A percentile compares a stretch with the other conserved stretches of the same genome.
Evolutionary conservation across 2,797 vertebrate species (phyloP).

Genomic region (Eurystomus glaucurus): DNA sequence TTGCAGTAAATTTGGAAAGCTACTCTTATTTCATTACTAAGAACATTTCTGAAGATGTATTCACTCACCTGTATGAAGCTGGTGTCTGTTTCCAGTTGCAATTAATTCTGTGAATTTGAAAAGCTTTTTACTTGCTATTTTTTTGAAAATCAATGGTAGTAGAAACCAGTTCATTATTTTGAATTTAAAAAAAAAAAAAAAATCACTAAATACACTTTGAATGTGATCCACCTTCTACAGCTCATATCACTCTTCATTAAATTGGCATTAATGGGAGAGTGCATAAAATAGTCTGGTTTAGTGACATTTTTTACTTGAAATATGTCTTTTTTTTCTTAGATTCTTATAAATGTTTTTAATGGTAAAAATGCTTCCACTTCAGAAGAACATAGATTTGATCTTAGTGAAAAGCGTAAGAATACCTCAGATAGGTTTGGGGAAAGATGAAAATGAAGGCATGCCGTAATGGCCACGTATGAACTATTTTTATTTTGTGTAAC

Average conservation of each 20-base stretch:
- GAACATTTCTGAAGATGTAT: background rate
- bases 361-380: background rate
- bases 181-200: background rate
- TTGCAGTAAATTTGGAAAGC: background rate
- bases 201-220: background rate
- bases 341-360: background rate
- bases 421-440: background rate
- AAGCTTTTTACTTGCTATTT: background rate
- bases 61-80: background rate
- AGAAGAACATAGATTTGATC: background rate
- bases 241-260: background rate
- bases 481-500: background rate
- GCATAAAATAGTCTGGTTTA: background rate
- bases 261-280: background rate
- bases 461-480: background rate
- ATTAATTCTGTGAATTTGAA: background rate
- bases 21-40: background rate
- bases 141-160: background rate
- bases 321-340: background rate
- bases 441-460: background rate
- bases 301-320: background rate
- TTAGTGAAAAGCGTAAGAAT: background rate
- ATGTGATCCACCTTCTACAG: background rate
- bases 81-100: background rate
- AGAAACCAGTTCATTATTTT: background rate